A percentile compares a stretch with the other conserved stretches of the same genome.
Conservation (phyloP, 1,140 invertebrate genomes). For the Ceratitis capitata region DNA sequence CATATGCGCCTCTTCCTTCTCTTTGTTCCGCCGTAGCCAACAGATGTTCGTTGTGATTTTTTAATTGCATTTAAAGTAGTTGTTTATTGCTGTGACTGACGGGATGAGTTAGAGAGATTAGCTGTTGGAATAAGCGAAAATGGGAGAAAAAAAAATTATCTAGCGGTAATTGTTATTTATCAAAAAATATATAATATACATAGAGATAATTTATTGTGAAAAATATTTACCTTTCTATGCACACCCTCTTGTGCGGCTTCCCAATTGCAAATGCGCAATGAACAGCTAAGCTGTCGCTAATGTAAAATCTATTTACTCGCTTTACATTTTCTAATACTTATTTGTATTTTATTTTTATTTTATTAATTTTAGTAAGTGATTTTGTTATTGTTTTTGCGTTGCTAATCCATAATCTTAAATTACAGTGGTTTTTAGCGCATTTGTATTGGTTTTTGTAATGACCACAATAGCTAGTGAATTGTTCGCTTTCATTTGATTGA, state of each 20-base stretch:
- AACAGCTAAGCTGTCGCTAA: conserved; percentile 19
- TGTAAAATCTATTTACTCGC: neutral
- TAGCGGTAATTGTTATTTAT: too few relatives aligned
- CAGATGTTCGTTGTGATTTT: neutral
- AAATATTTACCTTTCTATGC: neutral
- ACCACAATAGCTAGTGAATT: neutral
- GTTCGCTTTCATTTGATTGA: neutral
- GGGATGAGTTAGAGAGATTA: too few relatives aligned
- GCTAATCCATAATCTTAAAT: neutral
- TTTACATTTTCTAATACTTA: neutral
- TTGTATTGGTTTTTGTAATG: neutral
- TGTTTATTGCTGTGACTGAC: neutral
- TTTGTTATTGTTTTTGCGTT: conserved; percentile 14
- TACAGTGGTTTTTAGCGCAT: neutral
- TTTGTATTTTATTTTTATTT: neutral
- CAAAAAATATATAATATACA: too few relatives aligned
- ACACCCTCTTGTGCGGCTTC: neutral
- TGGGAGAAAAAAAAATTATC: neutral
- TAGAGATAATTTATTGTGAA: neutral
- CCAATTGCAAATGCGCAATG: neutral
- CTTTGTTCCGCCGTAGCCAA: neutral
- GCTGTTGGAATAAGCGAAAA: neutral
- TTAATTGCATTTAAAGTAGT: neutral
- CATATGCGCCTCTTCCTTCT: neutral
- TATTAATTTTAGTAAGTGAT: neutral